Base-by-base conservation (phyloP, 2,113 vertebrate species). In the Mastomys natalensis region DNA sequence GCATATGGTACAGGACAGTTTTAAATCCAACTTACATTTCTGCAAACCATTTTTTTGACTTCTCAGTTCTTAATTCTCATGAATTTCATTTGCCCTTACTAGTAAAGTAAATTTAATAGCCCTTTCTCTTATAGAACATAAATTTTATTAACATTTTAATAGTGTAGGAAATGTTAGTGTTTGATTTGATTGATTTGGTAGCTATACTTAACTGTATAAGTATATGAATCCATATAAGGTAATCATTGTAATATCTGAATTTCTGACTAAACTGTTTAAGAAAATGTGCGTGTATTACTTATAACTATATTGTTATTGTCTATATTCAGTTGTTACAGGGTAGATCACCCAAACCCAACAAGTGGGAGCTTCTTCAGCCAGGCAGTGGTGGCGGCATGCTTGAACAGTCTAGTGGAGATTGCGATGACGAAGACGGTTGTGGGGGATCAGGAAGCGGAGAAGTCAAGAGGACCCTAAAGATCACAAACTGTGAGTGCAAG, bases 391-490 rank as follows among this genome's bases (percentile, higher is more conserved):
- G 98, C 1, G 98, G 99, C 45, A 2, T 74, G 60, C 98, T 97
- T 48, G 98, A 98, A 1, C 98, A 97, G 26, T 98, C 98, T 97
- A 99, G 99, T 16, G 99, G 99, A 11, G 99, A 99, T 55, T 99
- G 99, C 86, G 99, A 99, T 37, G 99, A 99, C 16, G 99, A 99
- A 94, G 99, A 99, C 0, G 99, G 99, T 0, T 99, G 99, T 0
- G 96, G 96, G 37, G 99, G 98, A 40, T 99, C 99, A 9, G 99
- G 99, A 74, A 99, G 98, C 0, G 99, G 98, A 43, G 99, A 99
- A 97, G 93, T 97, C 19, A 99, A 96, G 73, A 99, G 95, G 90
- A 97, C 98, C 6, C 96, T 97, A 43, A 98, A 98, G 97, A 97
- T 98, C 85, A 96, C 98, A 87, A 98, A 99, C 97, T 81, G 99